Evolutionary conservation across 2,113 vertebrate species (phyloP).

Genomic region (Pampusana beccarii): DNA sequence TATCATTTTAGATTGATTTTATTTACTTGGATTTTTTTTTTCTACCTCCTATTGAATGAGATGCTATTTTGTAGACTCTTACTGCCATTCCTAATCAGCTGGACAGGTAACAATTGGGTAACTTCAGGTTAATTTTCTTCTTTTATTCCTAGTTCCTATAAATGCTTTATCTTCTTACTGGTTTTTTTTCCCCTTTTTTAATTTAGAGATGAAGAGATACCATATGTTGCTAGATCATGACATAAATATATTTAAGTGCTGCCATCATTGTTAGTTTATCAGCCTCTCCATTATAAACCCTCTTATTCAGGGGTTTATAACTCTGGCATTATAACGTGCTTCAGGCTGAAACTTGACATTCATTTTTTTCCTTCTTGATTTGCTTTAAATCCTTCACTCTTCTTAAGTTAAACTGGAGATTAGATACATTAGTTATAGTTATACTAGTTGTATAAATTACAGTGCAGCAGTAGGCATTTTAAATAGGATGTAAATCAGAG

Average conservation of each 20-base stretch:
- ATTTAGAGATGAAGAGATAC: conserved; percentile 47
- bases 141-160: background rate
- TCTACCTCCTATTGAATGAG: background rate
- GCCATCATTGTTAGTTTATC: conserved; percentile 64
- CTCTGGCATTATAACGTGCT: conserved; percentile 13
- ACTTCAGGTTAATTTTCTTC: background rate
- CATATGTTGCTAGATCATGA: conserved; percentile 49
- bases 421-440: conserved; percentile 69
- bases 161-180: background rate
- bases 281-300: conserved; percentile 54
- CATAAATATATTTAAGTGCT: conserved; percentile 65
- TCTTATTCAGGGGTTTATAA: conserved; percentile 47
- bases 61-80: background rate
- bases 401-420: conserved; percentile 67
- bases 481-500: conserved; percentile 52
- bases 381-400: conserved; percentile 50
- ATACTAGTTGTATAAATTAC: conserved; percentile 60
- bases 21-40: conserved; percentile 21
- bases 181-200: background rate
- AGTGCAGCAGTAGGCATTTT: conserved; percentile 38
- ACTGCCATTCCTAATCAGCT: background rate
- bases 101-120: background rate
- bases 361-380: conserved; percentile 47
- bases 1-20: conserved; percentile 54
- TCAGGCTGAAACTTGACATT: conserved; percentile 7